phyloP scores from a whole-genome alignment of 2,113 vertebrate species.

The Stigmatopora argus region DNA sequence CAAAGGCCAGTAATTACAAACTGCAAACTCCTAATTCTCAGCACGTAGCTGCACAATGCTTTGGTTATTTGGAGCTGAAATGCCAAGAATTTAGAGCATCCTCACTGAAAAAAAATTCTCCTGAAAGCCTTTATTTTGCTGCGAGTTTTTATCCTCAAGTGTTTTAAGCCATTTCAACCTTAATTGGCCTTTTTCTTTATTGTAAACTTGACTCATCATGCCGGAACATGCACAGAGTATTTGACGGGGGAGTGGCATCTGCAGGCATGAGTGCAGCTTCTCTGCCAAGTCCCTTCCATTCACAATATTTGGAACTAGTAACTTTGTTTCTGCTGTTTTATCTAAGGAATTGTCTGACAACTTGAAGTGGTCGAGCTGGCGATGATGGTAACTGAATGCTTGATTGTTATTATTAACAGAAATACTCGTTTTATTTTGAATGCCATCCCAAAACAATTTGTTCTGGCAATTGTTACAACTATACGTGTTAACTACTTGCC shows the following conservation, averaged over 20 bases:
- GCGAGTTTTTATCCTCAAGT: constrained; percentile 25
- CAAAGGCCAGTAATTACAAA: constrained; percentile 38
- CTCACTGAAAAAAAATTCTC: not conserved
- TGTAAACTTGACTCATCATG: constrained; percentile 60
- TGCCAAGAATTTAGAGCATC: not conserved
- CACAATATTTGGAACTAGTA: constrained; percentile 37
- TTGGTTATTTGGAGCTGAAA: constrained; percentile 5
- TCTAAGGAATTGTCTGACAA: not conserved
- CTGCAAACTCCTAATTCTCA: constrained; percentile 12
- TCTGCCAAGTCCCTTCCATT: constrained; percentile 56
- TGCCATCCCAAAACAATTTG: not conserved
- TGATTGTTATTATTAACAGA: not conserved
- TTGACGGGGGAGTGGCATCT: constrained; percentile 53
- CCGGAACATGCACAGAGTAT: constrained; percentile 60
- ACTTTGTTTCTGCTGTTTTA: not conserved
- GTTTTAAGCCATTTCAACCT: constrained; percentile 66
- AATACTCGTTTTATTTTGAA: not conserved
- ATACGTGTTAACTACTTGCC: not conserved
- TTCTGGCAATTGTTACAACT: not conserved
- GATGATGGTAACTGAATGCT: too few relatives aligned
- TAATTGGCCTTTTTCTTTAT: constrained; percentile 70
- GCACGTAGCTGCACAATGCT: constrained; percentile 17
- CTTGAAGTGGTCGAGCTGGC: not conserved
- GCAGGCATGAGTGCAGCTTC: constrained; percentile 63
- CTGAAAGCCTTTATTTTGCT: constrained; percentile 28